phyloP scores from a whole-genome alignment of 2,113 vertebrate species.

The Anthoscopus minutus region DNA sequence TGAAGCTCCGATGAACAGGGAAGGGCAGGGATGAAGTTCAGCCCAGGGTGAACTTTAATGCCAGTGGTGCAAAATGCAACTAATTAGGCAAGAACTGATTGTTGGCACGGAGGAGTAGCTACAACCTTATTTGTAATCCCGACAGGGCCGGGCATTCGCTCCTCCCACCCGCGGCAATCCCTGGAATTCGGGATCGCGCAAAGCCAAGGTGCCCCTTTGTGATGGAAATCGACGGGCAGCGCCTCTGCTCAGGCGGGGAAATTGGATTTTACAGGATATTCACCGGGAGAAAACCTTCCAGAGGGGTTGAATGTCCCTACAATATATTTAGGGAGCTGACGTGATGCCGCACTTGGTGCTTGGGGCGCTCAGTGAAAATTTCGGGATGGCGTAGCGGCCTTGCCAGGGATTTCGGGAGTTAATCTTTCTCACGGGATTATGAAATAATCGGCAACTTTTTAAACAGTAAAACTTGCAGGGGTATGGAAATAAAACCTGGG shows the following conservation, averaged over 20 bases:
- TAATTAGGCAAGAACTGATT: constrained; percentile 13
- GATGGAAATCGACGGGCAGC: not conserved
- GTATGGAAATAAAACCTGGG: not conserved
- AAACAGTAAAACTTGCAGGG: not conserved
- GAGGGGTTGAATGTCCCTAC: not conserved
- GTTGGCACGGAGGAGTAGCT: not conserved
- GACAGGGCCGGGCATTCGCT: not conserved
- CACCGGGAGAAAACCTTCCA: not conserved
- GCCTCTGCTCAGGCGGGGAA: not conserved
- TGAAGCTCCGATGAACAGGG: not conserved
- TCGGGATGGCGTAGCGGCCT: not conserved
- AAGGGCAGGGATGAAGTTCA: constrained; percentile 4
- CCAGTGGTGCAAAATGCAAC: not conserved
- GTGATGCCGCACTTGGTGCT: fast-evolving
- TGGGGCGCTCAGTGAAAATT: fast-evolving
- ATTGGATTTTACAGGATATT: not conserved
- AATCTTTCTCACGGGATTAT: fast-evolving
- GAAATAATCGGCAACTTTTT: not conserved
- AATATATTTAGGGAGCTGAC: not conserved
- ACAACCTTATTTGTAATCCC: not conserved
- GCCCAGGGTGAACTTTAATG: constrained; percentile 17
- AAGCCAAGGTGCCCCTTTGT: not conserved
- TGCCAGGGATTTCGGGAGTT: not conserved
- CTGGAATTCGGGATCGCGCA: not conserved
- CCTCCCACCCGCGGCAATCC: fast-evolving